Base-by-base conservation (phyloP, 1,140 invertebrate species). In the Nylanderia fulva region DNA sequence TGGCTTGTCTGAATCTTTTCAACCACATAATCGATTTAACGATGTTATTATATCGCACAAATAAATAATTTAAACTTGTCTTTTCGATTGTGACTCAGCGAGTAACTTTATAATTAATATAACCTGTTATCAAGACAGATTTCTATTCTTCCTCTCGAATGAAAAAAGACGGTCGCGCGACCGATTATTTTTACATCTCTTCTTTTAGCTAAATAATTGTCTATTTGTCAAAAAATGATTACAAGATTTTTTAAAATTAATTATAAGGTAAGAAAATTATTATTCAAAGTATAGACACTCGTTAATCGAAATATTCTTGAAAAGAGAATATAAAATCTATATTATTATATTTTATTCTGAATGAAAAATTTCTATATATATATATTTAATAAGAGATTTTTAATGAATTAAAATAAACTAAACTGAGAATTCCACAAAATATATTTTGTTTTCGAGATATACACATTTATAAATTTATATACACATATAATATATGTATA, bases 31-130 rank as follows among this genome's bases (percentile, higher is more conserved):
- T n/a, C 27, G 33, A 52, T 27, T 3, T 56, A 42, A 24, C 21
- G 9, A 63, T 7, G 24, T 84, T 76, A 0, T 9, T 18, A n/a
- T 63, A 52, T 68, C 61, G 48, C 36, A 45, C 24, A 79, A 84
- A 66, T 45, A 79, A n/a, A 61, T 48, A 48, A 48, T 24, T 54
- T 9, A 0, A 24, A 58, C 8, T 66, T 72, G 21, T 82, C 24
- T 42, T 82, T 13, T 42, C 21, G 15, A 5, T 3, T n/a, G 39
- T 27, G 4, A 68, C 24, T 54, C 33, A 18, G 39, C 36, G 15
- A 82, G 24, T n/a, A 80, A 11, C 52, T 71, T 80, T 36, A 82
- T 82, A 45, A 72, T 82, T 82, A n/a, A n/a, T 27, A 82, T 82
- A 72, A 72, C 77, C 66, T 45, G 11, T 27, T 39, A 29, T 45